Evolutionary conservation across 2,888 invertebrate genomes (phyloP).

Genomic region (Amaurobius ferox): DNA sequence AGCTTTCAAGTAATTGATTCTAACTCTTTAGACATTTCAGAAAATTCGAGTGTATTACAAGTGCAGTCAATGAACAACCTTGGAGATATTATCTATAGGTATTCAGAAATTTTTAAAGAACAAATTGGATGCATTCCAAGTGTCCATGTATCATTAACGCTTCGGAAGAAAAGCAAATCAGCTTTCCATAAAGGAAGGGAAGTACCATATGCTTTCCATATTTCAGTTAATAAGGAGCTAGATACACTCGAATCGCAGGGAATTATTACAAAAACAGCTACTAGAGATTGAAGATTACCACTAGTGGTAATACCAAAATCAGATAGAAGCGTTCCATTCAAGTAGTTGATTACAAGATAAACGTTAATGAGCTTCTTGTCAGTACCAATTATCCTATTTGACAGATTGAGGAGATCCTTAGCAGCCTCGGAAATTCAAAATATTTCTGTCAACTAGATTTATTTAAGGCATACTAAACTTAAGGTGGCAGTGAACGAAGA

Average conservation of each 20-base stretch:
- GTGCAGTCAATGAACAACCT: too few species aligned
- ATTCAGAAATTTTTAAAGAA: neutral
- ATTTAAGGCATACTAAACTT: constrained; percentile 18
- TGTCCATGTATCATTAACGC: too few species aligned
- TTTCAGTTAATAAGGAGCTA: neutral
- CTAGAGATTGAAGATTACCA: too few species aligned
- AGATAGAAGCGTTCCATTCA: neutral
- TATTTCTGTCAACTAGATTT: constrained; percentile 12
- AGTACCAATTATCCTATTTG: neutral
- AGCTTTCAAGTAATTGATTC: too few species aligned
- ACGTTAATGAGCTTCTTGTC: neutral
- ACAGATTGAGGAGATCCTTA: neutral
- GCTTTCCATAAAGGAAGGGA: too few species aligned
- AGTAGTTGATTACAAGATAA: constrained; percentile 24
- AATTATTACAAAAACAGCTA: too few species aligned
- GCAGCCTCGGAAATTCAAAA: neutral
- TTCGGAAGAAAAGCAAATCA: too few species aligned
- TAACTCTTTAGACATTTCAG: too few species aligned
- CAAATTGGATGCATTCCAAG: too few species aligned
- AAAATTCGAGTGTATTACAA: too few species aligned
- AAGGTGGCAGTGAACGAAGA: constrained; percentile 2
- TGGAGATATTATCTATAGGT: too few species aligned
- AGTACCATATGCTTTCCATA: neutral
- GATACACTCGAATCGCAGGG: neutral
- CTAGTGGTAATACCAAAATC: neutral